These are phyloP conservation scores for Sebastes kiyomatsui DNA, from an alignment of 2,797 vertebrate species.

Conservation along the genomic window DNA sequence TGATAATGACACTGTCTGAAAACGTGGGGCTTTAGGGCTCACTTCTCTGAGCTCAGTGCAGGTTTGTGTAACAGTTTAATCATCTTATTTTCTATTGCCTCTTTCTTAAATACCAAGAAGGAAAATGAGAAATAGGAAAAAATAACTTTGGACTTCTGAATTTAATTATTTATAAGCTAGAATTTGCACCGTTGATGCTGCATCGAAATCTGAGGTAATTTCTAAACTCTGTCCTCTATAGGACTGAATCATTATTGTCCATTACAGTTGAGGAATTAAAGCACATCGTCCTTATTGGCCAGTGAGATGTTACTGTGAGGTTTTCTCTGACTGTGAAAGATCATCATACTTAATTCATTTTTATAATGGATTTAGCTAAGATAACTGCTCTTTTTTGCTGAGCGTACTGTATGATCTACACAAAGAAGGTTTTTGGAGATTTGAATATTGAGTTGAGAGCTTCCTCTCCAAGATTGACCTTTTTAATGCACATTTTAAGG, in stretches of 20 bases:
- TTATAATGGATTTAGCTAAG: background rate
- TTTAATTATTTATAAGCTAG: slow-evolving; percentile 58
- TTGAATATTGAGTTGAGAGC: background rate
- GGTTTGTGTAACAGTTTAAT: slow-evolving; percentile 32
- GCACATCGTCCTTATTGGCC: slow-evolving; percentile 11
- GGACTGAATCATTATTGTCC: background rate
- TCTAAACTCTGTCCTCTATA: slow-evolving; percentile 3
- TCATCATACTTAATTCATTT: background rate
- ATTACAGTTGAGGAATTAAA: slow-evolving; percentile 25
- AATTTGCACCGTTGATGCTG: slow-evolving; percentile 57
- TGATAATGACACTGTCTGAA: slow-evolving; percentile 86
- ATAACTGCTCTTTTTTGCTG: background rate
- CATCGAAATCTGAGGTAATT: slow-evolving; percentile 45
- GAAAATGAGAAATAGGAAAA: slow-evolving; percentile 40
- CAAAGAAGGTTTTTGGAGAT: background rate
- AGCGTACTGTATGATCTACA: background rate
- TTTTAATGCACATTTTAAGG: slow-evolving; percentile 19
- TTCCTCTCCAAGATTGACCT: background rate
- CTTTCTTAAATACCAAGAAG: slow-evolving; percentile 47
- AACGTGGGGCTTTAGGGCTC: background rate
- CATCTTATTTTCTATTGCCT: slow-evolving; percentile 46
- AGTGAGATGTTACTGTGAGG: slow-evolving; percentile 42
- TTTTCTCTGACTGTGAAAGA: slow-evolving; percentile 42
- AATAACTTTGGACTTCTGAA: slow-evolving; percentile 27
- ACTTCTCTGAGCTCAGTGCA: slow-evolving; percentile 10